phyloP scores from a whole-genome alignment of 2,797 vertebrate species.

The Geotrypetes seraphini region DNA sequence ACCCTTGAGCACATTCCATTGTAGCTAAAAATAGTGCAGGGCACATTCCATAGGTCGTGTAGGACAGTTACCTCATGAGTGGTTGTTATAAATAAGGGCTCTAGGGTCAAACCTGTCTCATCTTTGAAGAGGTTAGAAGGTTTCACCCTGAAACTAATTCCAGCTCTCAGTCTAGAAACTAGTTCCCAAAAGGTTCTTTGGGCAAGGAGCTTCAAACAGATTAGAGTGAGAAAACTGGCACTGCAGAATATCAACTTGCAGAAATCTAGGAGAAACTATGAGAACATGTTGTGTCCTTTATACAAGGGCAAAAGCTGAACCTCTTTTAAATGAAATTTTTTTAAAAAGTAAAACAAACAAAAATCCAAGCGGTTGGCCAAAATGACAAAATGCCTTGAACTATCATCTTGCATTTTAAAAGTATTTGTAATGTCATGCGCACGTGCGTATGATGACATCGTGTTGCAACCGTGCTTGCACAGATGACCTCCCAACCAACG shows the following conservation, averaged over 20 bases:
- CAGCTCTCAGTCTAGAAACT: conserved; percentile 30
- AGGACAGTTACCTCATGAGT: conserved; percentile 41
- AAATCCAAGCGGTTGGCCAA: neutral
- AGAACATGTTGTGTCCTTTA: conserved; percentile 43
- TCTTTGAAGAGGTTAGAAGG: conserved; percentile 53
- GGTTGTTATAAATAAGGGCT: conserved; percentile 54
- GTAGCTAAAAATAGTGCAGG: conserved; percentile 37
- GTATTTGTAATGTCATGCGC: neutral
- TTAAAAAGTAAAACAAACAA: neutral
- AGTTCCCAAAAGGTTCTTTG: conserved; percentile 47
- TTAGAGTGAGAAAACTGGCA: conserved; percentile 42
- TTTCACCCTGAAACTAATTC: conserved; percentile 53
- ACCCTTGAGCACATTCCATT: conserved; percentile 36
- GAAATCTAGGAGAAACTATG: conserved; percentile 38
- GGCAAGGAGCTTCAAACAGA: conserved; percentile 48
- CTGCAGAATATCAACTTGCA: conserved; percentile 49
- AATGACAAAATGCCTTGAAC: conserved; percentile 12
- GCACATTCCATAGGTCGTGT: conserved; percentile 41
- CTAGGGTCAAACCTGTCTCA: conserved; percentile 48
- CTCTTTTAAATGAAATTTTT: too few relatives aligned
- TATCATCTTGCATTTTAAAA: neutral
- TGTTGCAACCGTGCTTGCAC: too few relatives aligned
- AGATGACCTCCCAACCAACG: too few relatives aligned
- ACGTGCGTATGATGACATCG: too few relatives aligned
- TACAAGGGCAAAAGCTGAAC: conserved; percentile 35